Conservation (phyloP, 2,797 vertebrate species). For the Cottoperca gobio region DNA sequence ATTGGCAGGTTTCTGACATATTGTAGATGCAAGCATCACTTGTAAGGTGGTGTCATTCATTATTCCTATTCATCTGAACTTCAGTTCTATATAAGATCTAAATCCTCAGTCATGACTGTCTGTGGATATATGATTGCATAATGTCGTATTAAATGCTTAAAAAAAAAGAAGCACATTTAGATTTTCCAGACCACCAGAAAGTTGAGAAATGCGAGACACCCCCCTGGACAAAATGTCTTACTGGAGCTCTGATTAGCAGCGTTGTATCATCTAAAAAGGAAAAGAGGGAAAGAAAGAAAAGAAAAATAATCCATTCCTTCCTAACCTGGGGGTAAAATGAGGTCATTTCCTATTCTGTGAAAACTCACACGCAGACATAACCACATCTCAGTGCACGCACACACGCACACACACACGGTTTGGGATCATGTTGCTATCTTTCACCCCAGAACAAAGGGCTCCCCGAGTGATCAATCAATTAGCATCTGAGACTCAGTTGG, state of each 20-base stretch:
- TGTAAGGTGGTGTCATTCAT: background rate
- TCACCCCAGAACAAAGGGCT: conserved; percentile 83
- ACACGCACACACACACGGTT: conserved; percentile 56
- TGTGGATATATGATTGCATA: conserved; percentile 22
- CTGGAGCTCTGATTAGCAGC: conserved; percentile 49
- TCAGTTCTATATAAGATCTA: background rate
- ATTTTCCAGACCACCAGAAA: conserved; percentile 56
- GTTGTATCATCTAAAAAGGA: conserved; percentile 52
- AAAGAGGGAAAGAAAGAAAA: conserved; percentile 48
- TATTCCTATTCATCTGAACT: background rate
- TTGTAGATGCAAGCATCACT: background rate
- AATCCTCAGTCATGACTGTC: background rate
- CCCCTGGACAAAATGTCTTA: conserved; percentile 18
- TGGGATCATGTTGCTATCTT: conserved; percentile 68
- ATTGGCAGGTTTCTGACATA: background rate
- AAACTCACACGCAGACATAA: conserved; percentile 72
- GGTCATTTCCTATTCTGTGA: conserved; percentile 85
- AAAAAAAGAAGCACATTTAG: conserved; percentile 22
- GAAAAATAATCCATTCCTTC: conserved; percentile 81
- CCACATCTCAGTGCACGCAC: conserved; percentile 51
- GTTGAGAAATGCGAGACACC: conserved; percentile 20
- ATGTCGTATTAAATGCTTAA: conserved; percentile 27
- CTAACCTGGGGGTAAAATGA: conserved; percentile 80
- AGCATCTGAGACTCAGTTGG: conserved; percentile 73
- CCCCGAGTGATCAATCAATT: conserved; percentile 85